phyloP scores from a whole-genome alignment of 2,797 vertebrate genomes.

The Morus bassanus region DNA sequence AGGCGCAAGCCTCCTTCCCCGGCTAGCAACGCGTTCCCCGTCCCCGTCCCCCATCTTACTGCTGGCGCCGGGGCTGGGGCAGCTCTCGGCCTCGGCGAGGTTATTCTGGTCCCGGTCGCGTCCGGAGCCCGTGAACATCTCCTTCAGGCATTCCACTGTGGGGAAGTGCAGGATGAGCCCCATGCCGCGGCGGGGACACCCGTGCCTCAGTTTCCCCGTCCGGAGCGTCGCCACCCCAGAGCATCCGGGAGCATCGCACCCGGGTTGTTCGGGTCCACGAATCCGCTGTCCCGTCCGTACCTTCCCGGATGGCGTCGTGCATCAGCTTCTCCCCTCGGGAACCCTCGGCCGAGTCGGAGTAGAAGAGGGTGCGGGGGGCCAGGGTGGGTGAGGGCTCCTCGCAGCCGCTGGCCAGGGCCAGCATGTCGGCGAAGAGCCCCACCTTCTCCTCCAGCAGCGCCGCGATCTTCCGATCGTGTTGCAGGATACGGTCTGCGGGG shows the following conservation, averaged over 20 bases:
- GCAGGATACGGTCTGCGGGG: conserved; percentile 83
- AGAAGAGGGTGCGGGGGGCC: conserved; percentile 82
- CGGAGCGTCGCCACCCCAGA: background rate
- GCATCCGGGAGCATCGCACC: background rate
- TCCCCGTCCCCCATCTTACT: background rate
- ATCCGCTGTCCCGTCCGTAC: conserved; percentile 42
- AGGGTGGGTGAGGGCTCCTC: conserved; percentile 44
- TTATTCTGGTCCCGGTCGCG: conserved; percentile 74
- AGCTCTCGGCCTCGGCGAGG: conserved; percentile 36
- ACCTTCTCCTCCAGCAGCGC: conserved; percentile 87
- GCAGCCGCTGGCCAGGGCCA: conserved; percentile 75
- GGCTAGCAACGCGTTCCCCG: accelerated
- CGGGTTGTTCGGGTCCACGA: too few species aligned
- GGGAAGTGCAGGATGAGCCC: background rate
- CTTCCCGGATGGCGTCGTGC: conserved; percentile 83
- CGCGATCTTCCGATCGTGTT: conserved; percentile 87
- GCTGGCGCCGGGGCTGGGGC: conserved; percentile 65
- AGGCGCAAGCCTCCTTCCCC: background rate
- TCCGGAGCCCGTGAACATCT: conserved; percentile 78
- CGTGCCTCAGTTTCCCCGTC: background rate
- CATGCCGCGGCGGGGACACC: background rate
- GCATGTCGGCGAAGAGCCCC: conserved; percentile 85
- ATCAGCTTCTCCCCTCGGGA: conserved; percentile 84
- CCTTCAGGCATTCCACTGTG: conserved; percentile 85
- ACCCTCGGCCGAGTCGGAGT: conserved; percentile 78